Percentiles rank a stretch among this genome's conserved stretches.
These are phyloP conservation scores for Vulpes vulpes DNA, from an alignment of 2,113 vertebrate genomes.

Conservation along the genomic window DNA sequence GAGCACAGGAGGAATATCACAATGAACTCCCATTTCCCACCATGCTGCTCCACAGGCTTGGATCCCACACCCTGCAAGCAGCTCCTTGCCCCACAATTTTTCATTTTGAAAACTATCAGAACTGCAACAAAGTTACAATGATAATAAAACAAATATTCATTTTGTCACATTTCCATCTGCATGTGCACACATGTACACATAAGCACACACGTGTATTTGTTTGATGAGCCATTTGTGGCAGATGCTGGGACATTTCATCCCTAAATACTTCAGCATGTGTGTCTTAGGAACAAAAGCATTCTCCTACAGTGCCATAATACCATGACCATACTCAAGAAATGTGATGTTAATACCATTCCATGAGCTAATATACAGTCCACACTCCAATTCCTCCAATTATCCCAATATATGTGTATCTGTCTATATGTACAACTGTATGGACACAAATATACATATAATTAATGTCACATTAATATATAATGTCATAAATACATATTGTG, in stretches of 20 bases:
- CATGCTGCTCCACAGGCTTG: neutral
- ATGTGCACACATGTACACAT: neutral
- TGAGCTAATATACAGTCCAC: neutral
- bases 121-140: neutral
- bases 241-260: neutral
- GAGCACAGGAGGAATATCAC: neutral
- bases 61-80: neutral
- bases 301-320: neutral
- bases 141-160: neutral
- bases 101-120: neutral
- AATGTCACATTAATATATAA: neutral
- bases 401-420: neutral
- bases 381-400: neutral
- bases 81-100: neutral
- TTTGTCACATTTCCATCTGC: neutral
- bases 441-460: neutral
- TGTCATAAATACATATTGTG: neutral
- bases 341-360: neutral
- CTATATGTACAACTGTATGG: neutral
- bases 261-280: neutral
- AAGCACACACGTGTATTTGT: neutral
- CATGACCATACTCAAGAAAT: neutral
- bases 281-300: neutral
- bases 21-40: rapidly evolving
- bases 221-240: neutral